Conservation (phyloP, 2,888 invertebrate genomes). For the Strigamia maritima region DNA sequence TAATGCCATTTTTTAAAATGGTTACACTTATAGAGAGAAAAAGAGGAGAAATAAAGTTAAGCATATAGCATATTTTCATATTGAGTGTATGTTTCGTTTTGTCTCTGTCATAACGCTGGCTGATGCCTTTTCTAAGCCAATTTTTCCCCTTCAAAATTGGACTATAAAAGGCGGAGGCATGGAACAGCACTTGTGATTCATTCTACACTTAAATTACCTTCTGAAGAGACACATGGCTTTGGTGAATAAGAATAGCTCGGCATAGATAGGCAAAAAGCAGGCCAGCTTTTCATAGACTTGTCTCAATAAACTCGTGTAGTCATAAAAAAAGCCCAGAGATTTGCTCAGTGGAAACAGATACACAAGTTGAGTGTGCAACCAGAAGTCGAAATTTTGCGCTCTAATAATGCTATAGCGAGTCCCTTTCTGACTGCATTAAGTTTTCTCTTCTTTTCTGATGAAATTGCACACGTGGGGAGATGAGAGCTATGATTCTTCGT, state of each 20-base stretch:
- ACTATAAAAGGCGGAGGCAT: slow-evolving; percentile 4
- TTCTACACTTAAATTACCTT: slow-evolving; percentile 4
- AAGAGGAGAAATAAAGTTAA: neutral
- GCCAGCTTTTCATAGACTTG: slow-evolving; percentile 4
- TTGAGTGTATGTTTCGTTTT: neutral
- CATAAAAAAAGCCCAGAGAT: slow-evolving; percentile 4
- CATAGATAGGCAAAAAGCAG: neutral
- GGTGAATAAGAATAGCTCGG: slow-evolving; percentile 4
- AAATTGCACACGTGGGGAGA: slow-evolving; percentile 4
- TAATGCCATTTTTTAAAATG: neutral
- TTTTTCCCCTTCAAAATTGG: neutral
- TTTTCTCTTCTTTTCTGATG: neutral
- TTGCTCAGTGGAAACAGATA: neutral
- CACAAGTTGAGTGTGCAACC: slow-evolving; percentile 4
- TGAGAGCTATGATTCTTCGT: neutral
- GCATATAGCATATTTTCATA: neutral
- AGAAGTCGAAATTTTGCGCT: slow-evolving; percentile 4
- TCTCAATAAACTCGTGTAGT: neutral
- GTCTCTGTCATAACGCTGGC: neutral
- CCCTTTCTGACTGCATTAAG: slow-evolving; percentile 4
- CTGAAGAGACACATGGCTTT: slow-evolving; percentile 4
- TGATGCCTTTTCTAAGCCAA: neutral
- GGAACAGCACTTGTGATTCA: slow-evolving; percentile 4
- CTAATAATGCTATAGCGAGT: slow-evolving; percentile 4
- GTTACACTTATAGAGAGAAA: too few relatives aligned